Base-by-base conservation (phyloP, 2,888 invertebrate species). In the Chrysina gloriosa region DNA sequence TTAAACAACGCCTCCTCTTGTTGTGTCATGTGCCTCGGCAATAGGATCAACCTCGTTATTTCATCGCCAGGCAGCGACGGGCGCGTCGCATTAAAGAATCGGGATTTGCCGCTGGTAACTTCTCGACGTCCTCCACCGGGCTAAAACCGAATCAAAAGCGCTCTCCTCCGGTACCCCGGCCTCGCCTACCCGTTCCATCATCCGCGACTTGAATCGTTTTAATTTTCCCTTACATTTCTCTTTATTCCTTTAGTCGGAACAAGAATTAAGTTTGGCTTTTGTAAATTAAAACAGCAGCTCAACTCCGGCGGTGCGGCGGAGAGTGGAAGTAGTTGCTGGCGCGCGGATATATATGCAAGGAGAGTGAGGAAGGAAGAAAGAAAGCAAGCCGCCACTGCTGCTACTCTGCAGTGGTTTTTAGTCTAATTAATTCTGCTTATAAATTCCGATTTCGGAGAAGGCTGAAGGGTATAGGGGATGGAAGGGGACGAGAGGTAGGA, bases 211-310 rank as follows among this genome's bases (percentile, higher is more conserved):
- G 83, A 84, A 84, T 83, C 84, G 84, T 84, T 84, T 84, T 84
- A 84, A 84, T 84, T 84, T 84, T 84, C 84, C 84, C 82, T 82
- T 82, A 83, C 84, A 84, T 84, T 84, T 84, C 84, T 83, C 84
- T 83, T 84, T 83, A 84, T 84, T 84, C 83, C 83, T 82, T 82
- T 82, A 83, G 81, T 82, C 81, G 81, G 84, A 84, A 84, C 84
- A 84, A 84, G 84, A 84, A 84, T 84, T 84, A 84, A 84, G 84
- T 84, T 84, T 84, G 84, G 84, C 84, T 84, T 84, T 84, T 84
- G 84, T 84, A 84, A 84, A 84, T 84, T 84, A 84, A 84, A 84
- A 84, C 84, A 83, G 84, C 83, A 82, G 82, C 82, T 77, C 76
- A 77, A 77, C 58, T 61, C 42, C 19, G 31, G 25, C 58, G 42